phyloP scores from a whole-genome alignment of 2,888 invertebrate species.

The Heteromyza rotundicornis region DNA sequence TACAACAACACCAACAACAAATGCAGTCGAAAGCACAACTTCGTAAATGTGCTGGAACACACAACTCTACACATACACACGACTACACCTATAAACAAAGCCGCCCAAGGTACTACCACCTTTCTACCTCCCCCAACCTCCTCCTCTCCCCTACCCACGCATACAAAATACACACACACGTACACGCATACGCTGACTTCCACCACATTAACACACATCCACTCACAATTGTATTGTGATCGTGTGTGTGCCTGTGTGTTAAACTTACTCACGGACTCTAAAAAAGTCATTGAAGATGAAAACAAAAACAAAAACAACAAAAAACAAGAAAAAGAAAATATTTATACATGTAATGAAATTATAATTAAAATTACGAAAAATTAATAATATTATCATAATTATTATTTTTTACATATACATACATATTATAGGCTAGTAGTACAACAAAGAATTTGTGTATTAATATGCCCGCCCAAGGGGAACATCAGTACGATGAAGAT shows the following conservation, averaged over 20 bases:
- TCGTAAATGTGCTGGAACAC: conserved; percentile 36
- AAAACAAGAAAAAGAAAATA: no score
- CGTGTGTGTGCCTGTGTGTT: no score
- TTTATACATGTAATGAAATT: background rate
- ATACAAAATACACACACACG: conserved; percentile 21
- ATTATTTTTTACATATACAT: conserved; percentile 31
- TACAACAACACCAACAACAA: no score
- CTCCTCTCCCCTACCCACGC: conserved; percentile 14
- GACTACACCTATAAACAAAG: conserved; percentile 21
- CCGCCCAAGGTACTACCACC: conserved; percentile 15
- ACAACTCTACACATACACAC: conserved; percentile 28
- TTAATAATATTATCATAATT: conserved; percentile 13
- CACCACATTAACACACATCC: conserved; percentile 7
- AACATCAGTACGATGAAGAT: no score
- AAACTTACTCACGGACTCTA: background rate
- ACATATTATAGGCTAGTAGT: conserved; percentile 44
- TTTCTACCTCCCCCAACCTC: no score
- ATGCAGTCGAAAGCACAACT: no score
- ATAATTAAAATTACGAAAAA: background rate
- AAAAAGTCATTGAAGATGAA: no score
- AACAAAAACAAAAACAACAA: no score
- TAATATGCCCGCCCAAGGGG: conserved; percentile 51
- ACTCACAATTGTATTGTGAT: conserved; percentile 5
- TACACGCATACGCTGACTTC: conserved; percentile 20
- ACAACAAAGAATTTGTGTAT: conserved; percentile 51